Base-by-base conservation (phyloP, 2,113 vertebrate species). In the Corythaixoides concolor region DNA sequence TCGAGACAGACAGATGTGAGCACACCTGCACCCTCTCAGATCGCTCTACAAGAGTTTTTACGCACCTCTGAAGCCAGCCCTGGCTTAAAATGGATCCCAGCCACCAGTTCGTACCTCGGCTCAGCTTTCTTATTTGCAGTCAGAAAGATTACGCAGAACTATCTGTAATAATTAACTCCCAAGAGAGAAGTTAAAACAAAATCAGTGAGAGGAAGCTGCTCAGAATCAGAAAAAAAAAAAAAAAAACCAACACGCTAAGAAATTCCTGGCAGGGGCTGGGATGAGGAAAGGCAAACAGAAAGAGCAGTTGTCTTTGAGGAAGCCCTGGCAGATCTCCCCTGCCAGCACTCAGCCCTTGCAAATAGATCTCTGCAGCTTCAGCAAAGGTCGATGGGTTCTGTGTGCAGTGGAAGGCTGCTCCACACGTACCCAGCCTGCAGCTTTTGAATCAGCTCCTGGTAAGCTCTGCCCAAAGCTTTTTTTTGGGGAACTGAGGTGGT, bases 141-240 rank as follows among this genome's bases (percentile, higher is more conserved):
- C 81, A 82, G 90, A 67, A 89, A 64, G 37, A 56, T 85, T 82
- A 85, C 3, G 0, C 53, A 60, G 66, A 89, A 56, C 90, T 75
- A 53, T 69, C 41, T 81, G 64, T 77, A 87, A 81, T 74, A 74
- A 94, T 94, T 95, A 92, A 94, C 58, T 91, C 85, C 69, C 43
- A 3, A 35, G 92, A 81, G 91, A 89, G 64, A 56, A 85, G 73
- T 43, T 87, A 43, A 84, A 94, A 32, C 41, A 81, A 91, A 89
- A 82, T 69, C 81, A 87, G 55, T 59, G 15, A 63, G 55, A 87
- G 59, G 41, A 33, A 91, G 62, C 10, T 6, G 37, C 90, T 85
- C 50, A 68, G 52, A 88, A 85, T 32, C 52, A 85, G 66, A 5
- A 28, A 32, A 50, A 27, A 43, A 28, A 27, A 24, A 27, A 77